A percentile compares a stretch with the other conserved stretches of the same genome.
These are phyloP conservation scores for Fragum sueziense DNA, from an alignment of 2,888 invertebrate genomes.

Conservation along the genomic window DNA sequence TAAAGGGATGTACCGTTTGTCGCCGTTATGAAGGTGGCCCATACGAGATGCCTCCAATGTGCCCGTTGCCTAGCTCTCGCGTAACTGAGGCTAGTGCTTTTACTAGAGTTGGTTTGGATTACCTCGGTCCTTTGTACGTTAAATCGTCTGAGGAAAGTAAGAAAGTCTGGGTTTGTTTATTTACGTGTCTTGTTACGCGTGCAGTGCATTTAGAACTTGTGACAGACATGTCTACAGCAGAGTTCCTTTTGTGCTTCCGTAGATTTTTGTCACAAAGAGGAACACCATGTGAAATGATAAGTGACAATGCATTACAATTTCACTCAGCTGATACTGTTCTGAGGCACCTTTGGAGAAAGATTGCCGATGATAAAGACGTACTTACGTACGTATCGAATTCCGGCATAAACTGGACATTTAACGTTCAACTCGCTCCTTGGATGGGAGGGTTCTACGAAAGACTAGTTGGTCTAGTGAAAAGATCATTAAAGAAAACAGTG, in stretches of 20 bases:
- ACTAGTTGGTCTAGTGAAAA: too few relatives aligned
- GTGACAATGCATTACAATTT: slow-evolving; percentile 8
- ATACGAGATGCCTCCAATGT: slow-evolving; percentile 24
- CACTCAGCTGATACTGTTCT: not conserved
- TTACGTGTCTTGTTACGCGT: slow-evolving; percentile 31
- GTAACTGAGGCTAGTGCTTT: slow-evolving; percentile 17
- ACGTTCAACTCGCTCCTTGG: slow-evolving; percentile 14
- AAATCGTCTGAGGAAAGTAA: slow-evolving; percentile 12
- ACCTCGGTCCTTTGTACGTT: slow-evolving; percentile 22
- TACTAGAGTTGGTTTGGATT: slow-evolving; percentile 16
- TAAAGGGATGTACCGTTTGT: slow-evolving; percentile 2
- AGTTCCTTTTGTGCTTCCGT: slow-evolving; percentile 10
- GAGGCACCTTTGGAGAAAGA: not conserved
- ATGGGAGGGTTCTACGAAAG: slow-evolving; percentile 32
- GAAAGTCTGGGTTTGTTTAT: too few relatives aligned
- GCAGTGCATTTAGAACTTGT: slow-evolving; percentile 25
- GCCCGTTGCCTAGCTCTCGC: slow-evolving; percentile 8
- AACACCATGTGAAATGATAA: slow-evolving; percentile 1
- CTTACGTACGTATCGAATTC: slow-evolving; percentile 7
- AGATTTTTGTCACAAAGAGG: slow-evolving; percentile 17
- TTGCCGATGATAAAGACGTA: slow-evolving; percentile 19
- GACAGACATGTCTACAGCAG: slow-evolving; percentile 1
- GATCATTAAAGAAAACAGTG: too few relatives aligned
- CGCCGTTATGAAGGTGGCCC: slow-evolving; percentile 25
- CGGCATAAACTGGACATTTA: slow-evolving; percentile 33